phyloP scores from a whole-genome alignment of 2,113 vertebrate genomes.

The Ursus arctos region DNA sequence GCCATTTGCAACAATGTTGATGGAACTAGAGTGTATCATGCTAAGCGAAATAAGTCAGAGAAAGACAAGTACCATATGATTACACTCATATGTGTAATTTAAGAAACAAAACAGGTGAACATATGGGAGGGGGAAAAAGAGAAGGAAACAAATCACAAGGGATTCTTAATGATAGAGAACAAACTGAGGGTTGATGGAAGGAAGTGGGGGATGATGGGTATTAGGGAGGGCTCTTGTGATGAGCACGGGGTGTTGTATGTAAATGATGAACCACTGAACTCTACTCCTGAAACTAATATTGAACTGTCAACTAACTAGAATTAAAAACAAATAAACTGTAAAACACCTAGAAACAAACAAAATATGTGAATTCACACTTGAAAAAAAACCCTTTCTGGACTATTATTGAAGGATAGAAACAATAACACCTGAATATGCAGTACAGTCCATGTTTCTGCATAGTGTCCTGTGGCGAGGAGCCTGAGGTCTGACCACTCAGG shows the following conservation, averaged over 20 bases:
- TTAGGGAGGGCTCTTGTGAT: not conserved
- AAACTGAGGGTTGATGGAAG: not conserved
- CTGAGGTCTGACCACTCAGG: not conserved
- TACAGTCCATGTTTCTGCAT: not conserved
- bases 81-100: not conserved
- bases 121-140: not conserved
- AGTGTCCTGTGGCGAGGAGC: not conserved
- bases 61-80: not conserved
- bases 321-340: not conserved
- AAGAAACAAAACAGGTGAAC: not conserved
- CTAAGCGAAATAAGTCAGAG: not conserved
- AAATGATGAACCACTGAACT: not conserved
- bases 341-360: constrained; percentile 39
- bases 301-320: not conserved
- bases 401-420: not conserved
- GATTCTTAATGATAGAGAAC: not conserved
- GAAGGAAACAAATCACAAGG: not conserved
- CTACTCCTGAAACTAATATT: not conserved
- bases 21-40: not conserved
- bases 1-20: not conserved
- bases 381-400: not conserved
- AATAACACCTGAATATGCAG: not conserved
- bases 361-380: not conserved
- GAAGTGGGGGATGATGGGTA: not conserved
- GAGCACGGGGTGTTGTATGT: not conserved